Conservation (phyloP, 2,113 vertebrate species). For the Catharus fuscescens region DNA sequence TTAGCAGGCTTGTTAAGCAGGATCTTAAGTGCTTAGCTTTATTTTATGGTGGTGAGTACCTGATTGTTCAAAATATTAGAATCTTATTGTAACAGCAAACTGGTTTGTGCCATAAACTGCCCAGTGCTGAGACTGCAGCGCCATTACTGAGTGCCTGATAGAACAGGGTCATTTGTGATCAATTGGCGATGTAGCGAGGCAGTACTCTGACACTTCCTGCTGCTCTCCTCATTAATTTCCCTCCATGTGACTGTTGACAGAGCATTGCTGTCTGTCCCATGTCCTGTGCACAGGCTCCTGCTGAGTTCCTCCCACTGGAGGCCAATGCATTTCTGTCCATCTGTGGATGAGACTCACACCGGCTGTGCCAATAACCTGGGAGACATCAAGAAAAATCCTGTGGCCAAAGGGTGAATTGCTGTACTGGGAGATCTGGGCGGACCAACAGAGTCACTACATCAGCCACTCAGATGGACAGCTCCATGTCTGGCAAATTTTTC, state of each 20-base stretch:
- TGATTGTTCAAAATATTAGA: conserved; percentile 17
- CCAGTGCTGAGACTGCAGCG: rapidly evolving
- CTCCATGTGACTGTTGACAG: background rate
- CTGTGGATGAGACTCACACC: rapidly evolving
- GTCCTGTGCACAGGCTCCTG: background rate
- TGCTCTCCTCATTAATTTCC: background rate
- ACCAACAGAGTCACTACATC: background rate
- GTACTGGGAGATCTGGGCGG: background rate
- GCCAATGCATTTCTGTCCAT: background rate
- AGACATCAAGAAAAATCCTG: background rate
- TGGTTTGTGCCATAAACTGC: background rate
- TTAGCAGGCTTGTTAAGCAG: conserved; percentile 51
- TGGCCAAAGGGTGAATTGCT: background rate
- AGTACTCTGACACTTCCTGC: background rate
- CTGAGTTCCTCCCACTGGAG: background rate
- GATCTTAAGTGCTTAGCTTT: conserved; percentile 21
- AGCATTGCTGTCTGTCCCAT: background rate
- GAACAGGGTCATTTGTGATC: background rate
- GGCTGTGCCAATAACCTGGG: background rate
- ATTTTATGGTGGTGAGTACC: background rate
- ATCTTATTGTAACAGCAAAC: background rate
- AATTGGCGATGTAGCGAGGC: background rate
- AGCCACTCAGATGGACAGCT: background rate
- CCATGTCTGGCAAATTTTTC: background rate
- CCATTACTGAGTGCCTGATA: background rate